These are phyloP conservation scores for Tribolium madens DNA, from an alignment of 1,140 invertebrate species.

Conservation along the genomic window DNA sequence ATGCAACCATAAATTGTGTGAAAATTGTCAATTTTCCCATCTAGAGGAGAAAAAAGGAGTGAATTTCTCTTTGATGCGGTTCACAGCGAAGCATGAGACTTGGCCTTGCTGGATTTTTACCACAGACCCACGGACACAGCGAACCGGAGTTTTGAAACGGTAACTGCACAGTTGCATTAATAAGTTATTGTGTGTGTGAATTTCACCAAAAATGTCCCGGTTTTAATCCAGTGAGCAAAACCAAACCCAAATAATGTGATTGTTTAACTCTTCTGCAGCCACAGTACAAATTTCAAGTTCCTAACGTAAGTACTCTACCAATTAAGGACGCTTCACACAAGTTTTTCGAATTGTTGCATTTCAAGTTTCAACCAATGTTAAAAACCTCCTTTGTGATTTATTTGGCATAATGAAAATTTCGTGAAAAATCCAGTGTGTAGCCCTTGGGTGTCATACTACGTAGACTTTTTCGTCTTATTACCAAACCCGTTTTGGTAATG, in stretches of 20 bases:
- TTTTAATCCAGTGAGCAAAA: not conserved
- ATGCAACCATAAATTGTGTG: too few relatives aligned
- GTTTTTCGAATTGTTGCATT: not conserved
- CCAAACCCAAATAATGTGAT: not conserved
- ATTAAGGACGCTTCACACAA: conserved; percentile 1
- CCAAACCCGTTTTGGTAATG: conserved; percentile 22
- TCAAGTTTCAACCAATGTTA: not conserved
- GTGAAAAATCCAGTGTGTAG: not conserved
- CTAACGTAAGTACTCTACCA: not conserved
- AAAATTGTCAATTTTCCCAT: conserved; percentile 1
- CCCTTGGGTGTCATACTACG: conserved; percentile 5
- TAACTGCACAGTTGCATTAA: conserved; percentile 38
- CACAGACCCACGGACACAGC: conserved; percentile 21
- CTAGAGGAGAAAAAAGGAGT: not conserved
- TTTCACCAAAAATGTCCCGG: not conserved
- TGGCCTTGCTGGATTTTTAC: conserved; percentile 34
- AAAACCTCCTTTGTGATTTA: not conserved
- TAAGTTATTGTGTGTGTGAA: conserved; percentile 29
- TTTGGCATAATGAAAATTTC: not conserved
- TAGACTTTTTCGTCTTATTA: conserved; percentile 3
- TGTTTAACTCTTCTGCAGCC: too few relatives aligned
- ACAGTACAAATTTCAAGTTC: conserved; percentile 25
- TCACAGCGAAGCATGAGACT: conserved; percentile 1
- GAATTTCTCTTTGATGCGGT: conserved; percentile 1
- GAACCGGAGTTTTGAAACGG: conserved; percentile 37